Evolutionary conservation across 1,140 invertebrate genomes (phyloP).

Genomic region (Drosophila nigromelanica): DNA sequence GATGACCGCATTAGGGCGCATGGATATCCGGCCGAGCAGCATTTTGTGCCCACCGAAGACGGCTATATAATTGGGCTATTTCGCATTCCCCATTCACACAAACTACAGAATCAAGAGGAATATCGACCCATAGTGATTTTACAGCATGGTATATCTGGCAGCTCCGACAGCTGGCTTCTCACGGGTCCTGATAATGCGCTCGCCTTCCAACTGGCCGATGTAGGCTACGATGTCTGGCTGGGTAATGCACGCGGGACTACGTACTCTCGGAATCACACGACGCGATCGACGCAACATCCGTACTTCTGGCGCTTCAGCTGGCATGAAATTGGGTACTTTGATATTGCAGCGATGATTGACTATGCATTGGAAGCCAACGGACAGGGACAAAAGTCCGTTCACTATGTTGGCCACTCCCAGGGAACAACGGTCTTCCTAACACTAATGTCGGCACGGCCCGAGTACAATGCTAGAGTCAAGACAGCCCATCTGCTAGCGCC

Average conservation of each 20-base stretch:
- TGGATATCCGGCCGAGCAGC: constrained; percentile 85
- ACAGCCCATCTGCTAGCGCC: constrained; percentile 86
- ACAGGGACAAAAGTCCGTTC: constrained; percentile 84
- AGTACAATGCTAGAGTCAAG: constrained; percentile 86
- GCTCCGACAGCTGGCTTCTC: constrained; percentile 90
- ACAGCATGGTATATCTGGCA: constrained; percentile 89
- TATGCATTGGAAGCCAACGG: constrained; percentile 86
- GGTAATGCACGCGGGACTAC: constrained; percentile 84
- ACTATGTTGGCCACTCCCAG: constrained; percentile 88
- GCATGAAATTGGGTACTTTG: constrained; percentile 88
- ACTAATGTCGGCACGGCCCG: constrained; percentile 84
- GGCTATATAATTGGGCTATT: constrained; percentile 85
- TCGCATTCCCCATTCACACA: constrained; percentile 83
- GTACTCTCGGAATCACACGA: constrained; percentile 85
- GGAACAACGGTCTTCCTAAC: constrained; percentile 86
- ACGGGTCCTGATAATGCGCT: constrained; percentile 86
- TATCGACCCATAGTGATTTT: constrained; percentile 86
- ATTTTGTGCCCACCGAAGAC: constrained; percentile 84
- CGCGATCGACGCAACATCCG: constrained; percentile 84
- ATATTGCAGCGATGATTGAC: constrained; percentile 89
- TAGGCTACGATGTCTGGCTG: constrained; percentile 88
- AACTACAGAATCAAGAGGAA: constrained; percentile 43
- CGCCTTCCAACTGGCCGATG: constrained; percentile 86
- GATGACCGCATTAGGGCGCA: constrained; percentile 56
- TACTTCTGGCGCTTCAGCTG: constrained; percentile 86